These are phyloP conservation scores for Bucco capensis DNA, from an alignment of 2,113 vertebrate species.

Conservation along the genomic window DNA sequence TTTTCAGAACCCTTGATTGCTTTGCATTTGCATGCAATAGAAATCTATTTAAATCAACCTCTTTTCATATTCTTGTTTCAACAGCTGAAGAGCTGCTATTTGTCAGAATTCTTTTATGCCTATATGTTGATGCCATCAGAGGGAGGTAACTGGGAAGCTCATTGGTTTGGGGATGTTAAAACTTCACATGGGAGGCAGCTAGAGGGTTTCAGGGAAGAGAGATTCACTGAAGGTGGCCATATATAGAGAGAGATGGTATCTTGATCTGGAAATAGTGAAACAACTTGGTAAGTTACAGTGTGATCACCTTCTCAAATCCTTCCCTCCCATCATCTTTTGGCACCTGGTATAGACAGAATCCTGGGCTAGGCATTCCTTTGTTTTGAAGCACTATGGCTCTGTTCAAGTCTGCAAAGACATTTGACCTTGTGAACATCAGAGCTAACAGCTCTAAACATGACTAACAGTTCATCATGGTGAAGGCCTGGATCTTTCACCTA, in stretches of 20 bases:
- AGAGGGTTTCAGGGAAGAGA: background rate
- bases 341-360: background rate
- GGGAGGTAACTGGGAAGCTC: background rate
- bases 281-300: background rate
- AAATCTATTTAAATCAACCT: conserved; percentile 41
- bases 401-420: background rate
- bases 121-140: background rate
- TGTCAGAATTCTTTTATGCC: conserved; percentile 7
- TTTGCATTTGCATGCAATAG: background rate
- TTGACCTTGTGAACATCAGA: background rate
- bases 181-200: background rate
- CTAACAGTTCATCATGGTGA: background rate
- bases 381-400: background rate
- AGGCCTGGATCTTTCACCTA: background rate
- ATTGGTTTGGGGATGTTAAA: background rate
- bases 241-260: background rate
- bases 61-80: background rate
- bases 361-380: background rate
- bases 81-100: conserved; percentile 28
- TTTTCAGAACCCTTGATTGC: background rate
- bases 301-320: background rate
- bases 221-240: background rate
- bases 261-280: background rate
- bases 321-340: background rate
- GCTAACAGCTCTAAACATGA: background rate